Evolutionary conservation across 2,113 vertebrate species (phyloP).

Genomic region (Hippocampus comes): DNA sequence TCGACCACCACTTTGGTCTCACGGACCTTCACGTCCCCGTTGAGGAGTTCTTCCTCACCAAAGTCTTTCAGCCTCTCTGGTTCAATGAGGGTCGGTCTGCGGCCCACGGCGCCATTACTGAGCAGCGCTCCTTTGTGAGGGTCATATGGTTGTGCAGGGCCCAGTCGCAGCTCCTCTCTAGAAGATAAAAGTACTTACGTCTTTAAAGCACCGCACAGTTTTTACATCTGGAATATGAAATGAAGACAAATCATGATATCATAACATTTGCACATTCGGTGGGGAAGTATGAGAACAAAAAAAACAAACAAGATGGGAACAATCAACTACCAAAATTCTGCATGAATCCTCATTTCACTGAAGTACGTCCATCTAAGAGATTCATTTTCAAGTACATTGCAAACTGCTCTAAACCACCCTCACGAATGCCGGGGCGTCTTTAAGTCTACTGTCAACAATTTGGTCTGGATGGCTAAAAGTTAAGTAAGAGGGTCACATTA

Average conservation of each 20-base stretch:
- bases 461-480: too few relatives aligned
- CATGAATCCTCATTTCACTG: neutral
- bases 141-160: slow-evolving; percentile 46
- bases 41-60: slow-evolving; percentile 82
- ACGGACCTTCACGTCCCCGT: slow-evolving; percentile 75
- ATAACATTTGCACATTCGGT: neutral
- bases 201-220: neutral
- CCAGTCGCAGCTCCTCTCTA: slow-evolving; percentile 72
- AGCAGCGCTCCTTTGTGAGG: slow-evolving; percentile 45
- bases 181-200: slow-evolving; percentile 2
- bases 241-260: neutral
- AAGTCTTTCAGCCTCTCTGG: slow-evolving; percentile 86
- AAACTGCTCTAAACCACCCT: too few relatives aligned
- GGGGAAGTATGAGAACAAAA: neutral
- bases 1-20: slow-evolving; percentile 68
- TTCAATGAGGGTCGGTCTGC: slow-evolving; percentile 73
- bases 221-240: neutral
- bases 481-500: too few relatives aligned
- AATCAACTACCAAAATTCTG: neutral
- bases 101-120: slow-evolving; percentile 64
- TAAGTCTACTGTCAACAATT: too few relatives aligned
- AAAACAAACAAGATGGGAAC: neutral
- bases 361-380: neutral
- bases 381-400: too few relatives aligned
- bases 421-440: too few relatives aligned